A percentile compares a stretch with the other conserved stretches of the same genome.
Evolutionary conservation across 2,888 invertebrate species (phyloP).

Genomic region (Eudasyphora cyanicolor): DNA sequence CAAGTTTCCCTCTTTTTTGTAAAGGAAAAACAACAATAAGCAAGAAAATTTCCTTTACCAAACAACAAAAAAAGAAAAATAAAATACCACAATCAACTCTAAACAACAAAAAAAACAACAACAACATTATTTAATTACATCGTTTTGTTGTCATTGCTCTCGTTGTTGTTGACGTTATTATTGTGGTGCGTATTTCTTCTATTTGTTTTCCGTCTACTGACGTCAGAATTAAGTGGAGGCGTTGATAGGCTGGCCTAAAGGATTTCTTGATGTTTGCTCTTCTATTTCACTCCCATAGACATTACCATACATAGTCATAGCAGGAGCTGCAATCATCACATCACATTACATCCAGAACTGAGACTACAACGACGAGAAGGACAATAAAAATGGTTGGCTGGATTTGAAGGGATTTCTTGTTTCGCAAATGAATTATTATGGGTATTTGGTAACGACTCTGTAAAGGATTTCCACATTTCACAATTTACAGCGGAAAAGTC

Average conservation of each 20-base stretch:
- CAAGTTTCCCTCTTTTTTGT: not conserved
- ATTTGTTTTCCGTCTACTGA: not conserved
- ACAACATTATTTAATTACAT: not conserved
- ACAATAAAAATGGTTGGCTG: not conserved
- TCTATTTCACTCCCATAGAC: not conserved
- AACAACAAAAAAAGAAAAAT: too few relatives aligned
- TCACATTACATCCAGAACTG: not conserved
- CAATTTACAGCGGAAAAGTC: not conserved
- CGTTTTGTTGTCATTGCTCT: not conserved
- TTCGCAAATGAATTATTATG: conserved; percentile 24
- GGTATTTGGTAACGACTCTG: not conserved
- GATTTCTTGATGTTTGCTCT: not conserved
- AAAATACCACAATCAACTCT: not conserved
- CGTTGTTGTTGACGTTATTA: not conserved
- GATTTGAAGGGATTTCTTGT: conserved; percentile 22
- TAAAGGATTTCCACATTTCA: not conserved
- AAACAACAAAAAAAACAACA: not conserved
- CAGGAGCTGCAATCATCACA: not conserved
- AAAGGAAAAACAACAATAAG: not conserved
- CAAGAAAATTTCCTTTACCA: not conserved
- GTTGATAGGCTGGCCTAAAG: not conserved
- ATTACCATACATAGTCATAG: too few relatives aligned
- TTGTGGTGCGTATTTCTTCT: not conserved
- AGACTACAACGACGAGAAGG: not conserved
- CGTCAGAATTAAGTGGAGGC: conserved; percentile 3